These are phyloP conservation scores for Argynnis bischoffii DNA, from an alignment of 2,888 invertebrate genomes.

Conservation along the genomic window DNA sequence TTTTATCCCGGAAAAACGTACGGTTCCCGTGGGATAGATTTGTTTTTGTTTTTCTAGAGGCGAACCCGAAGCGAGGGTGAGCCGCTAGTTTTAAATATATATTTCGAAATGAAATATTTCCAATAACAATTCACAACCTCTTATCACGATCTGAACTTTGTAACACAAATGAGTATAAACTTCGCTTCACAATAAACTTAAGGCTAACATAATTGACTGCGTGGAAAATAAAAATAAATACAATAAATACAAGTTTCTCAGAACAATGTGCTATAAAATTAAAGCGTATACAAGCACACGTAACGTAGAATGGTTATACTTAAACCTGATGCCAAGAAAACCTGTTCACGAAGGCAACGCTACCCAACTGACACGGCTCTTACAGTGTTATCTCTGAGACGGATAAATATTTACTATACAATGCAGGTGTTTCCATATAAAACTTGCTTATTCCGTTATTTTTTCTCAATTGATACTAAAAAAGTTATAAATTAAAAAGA, in stretches of 20 bases:
- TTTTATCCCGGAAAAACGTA: too few species aligned
- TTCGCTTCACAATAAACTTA: conserved; percentile 1
- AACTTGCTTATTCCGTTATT: conserved; percentile 10
- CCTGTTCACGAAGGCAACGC: conserved; percentile 35
- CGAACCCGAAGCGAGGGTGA: too few species aligned
- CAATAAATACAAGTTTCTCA: conserved; percentile 29
- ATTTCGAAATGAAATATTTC: too few species aligned
- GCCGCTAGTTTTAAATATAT: too few species aligned
- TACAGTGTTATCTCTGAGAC: neutral
- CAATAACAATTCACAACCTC: too few species aligned
- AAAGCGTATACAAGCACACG: conserved; percentile 33
- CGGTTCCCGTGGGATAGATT: too few species aligned
- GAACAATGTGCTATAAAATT: conserved; percentile 42
- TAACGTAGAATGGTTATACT: conserved; percentile 31
- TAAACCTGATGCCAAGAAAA: conserved; percentile 37
- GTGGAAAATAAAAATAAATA: conserved; percentile 31
- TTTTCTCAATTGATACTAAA: neutral
- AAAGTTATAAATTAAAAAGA: too few species aligned
- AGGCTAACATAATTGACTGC: conserved; percentile 6
- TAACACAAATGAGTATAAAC: conserved; percentile 6
- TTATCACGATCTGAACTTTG: too few species aligned
- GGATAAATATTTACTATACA: conserved; percentile 5
- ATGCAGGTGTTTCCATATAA: conserved; percentile 9
- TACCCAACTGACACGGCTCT: conserved; percentile 29
- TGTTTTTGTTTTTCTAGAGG: too few species aligned